Base-by-base conservation (phyloP, 2,888 invertebrate genomes). In the Plemyria rubiginata region DNA sequence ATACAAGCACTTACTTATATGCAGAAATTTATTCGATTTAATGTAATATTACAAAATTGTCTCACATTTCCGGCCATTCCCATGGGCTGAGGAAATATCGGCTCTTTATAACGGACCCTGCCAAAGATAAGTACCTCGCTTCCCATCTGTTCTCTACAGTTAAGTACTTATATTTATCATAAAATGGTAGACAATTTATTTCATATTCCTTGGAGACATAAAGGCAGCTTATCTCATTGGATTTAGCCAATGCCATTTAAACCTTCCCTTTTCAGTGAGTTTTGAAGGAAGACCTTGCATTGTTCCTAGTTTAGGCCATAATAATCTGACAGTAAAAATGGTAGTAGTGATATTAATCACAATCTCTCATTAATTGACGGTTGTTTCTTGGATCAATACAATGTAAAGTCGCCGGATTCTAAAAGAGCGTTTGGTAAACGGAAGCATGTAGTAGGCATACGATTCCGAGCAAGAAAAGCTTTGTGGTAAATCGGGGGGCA, bases 21-120 rank as follows among this genome's bases (percentile, higher is more conserved):
- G n/a, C 11, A 40, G 48, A 45, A 54, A 60, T 48, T 4, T 50
- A 71, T 70, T 63, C 54, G 70, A 76, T 78, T 32, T 77, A 74
- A 76, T 78, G 64, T 67, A 70, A 75, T 75, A 66, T 72, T 72
- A 74, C 70, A 74, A 76, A 77, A 80, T 75, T 72, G 70, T 75
- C 67, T 63, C 66, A 61, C 67, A 70, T 63, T 64, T 54, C 62
- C 60, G 70, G 70, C 71, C 67, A 68, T 72, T 74, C 77, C 77
- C 77, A 48, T 49, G 74, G 78, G 53, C 68, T 54, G 60, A 67
- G 70, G 73, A 76, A 78, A 78, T 75, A 77, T 74, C 51, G 60
- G 70, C 75, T 76, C 74, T 71, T 71, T 71, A 72, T 74, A 78
- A 76, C 73, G 67, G 73, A 71, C 69, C 63, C 66, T 59, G 64